Base-by-base conservation (phyloP, 2,888 invertebrate genomes). In the Monoplex corrugatus region DNA sequence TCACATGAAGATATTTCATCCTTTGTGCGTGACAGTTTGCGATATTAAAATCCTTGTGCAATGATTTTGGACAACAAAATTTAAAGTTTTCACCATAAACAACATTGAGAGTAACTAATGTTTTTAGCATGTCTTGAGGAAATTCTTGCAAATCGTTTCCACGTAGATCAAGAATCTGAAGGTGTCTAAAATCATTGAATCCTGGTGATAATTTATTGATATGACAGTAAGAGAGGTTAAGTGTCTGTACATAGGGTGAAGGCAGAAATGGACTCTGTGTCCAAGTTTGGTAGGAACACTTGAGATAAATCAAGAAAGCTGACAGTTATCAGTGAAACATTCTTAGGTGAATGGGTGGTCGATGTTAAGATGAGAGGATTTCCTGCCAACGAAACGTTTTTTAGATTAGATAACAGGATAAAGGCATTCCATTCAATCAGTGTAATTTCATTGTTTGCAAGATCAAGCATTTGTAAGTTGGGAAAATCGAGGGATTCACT, bases 241-340 rank as follows among this genome's bases (percentile, higher is more conserved):
- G 75, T 19, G 13, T 38, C 32, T 75, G 8, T 35, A 89, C 38
- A 23, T 57, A 86, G 32, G 72, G n/a, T 6, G 40, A 82, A 88
- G 0, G 32, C 13, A n/a, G 28, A 0, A 0, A 86, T n/a, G 19
- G 80, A 38, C 35, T 3, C 19, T n/a, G 50, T 57, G 32, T 50
- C 13, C 0, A 89, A 57, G 19, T 32, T 0, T 5, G 10, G 13
- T 5, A 38, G 8, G 44, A 23, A 8, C 35, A 72, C 32, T 16
- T 38, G 16, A 28, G 89, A 85, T 8, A 89, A 23, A 32, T 89
- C 89, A 13, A 89, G 28, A 2, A n/a, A 44, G 2, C 38, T 35
- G 23, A 89, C 45, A 35, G 57, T 28, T 0, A 3, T 2, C 5
- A 86, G n/a, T 43, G 63, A 28, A 40, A 16, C n/a, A 19, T 75